Evolutionary conservation across 1,140 invertebrate species (phyloP).

Genomic region (Caerostris darwini): DNA sequence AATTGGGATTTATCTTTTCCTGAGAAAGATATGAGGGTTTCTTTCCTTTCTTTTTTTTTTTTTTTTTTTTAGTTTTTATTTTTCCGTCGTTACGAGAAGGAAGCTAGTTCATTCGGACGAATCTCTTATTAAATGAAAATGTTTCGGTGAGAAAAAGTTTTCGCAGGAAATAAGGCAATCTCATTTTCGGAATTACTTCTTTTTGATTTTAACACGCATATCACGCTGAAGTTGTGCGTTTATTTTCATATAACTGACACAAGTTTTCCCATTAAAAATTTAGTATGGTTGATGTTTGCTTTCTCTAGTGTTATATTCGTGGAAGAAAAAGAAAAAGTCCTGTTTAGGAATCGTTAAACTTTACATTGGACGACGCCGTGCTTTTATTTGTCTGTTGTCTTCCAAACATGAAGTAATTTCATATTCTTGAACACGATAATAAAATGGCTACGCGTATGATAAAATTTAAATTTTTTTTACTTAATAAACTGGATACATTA

Average conservation of each 20-base stretch:
- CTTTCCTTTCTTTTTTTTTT: no score
- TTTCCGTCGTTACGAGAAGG: not conserved
- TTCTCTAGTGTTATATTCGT: not conserved
- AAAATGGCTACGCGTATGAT: no score
- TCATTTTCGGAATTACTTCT: not conserved
- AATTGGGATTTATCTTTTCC: no score
- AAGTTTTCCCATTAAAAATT: slow-evolving; percentile 1
- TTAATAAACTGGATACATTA: no score
- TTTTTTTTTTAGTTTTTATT: not conserved
- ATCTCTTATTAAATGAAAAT: not conserved
- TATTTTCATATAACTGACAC: not conserved
- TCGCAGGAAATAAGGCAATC: not conserved
- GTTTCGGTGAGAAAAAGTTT: not conserved
- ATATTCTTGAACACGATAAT: no score
- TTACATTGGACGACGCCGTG: not conserved
- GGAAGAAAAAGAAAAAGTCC: not conserved
- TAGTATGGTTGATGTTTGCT: not conserved
- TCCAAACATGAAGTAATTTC: no score
- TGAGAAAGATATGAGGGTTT: no score
- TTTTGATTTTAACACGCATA: not conserved
- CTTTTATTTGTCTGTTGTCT: not conserved
- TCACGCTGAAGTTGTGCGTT: not conserved
- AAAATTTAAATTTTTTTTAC: no score
- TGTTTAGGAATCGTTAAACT: not conserved
- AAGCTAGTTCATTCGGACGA: not conserved